phyloP scores from a whole-genome alignment of 2,113 vertebrate species.

The Furnarius figulus region DNA sequence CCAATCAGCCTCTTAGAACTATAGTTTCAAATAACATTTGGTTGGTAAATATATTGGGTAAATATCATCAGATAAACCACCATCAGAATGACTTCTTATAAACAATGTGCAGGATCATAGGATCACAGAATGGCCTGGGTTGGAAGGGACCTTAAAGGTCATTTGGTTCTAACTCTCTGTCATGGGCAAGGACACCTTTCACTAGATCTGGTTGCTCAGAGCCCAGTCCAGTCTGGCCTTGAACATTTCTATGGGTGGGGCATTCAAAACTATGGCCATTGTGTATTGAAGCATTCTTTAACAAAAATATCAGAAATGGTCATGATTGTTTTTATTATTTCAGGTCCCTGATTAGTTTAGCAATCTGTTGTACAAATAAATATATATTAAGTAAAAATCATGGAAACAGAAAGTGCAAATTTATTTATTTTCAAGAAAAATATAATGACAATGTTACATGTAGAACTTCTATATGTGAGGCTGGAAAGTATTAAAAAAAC shows the following conservation, averaged over 20 bases:
- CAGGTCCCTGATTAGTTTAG: not conserved
- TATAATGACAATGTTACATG: not conserved
- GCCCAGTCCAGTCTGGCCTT: accelerated
- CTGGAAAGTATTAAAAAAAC: not conserved
- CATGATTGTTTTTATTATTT: not conserved
- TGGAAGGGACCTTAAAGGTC: not conserved
- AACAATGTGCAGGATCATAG: not conserved
- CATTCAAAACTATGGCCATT: not conserved
- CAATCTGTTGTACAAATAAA: not conserved
- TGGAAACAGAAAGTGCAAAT: accelerated
- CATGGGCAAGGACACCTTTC: accelerated
- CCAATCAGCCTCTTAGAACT: not conserved
- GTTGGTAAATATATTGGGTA: not conserved
- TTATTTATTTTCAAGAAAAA: not conserved
- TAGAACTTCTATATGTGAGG: not conserved
- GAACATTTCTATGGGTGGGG: not conserved
- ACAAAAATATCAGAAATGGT: not conserved
- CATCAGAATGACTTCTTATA: not conserved
- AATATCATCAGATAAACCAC: not conserved
- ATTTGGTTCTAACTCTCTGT: accelerated
- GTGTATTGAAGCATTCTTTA: not conserved
- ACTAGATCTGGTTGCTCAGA: accelerated
- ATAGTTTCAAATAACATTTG: not conserved
- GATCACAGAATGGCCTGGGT: not conserved
- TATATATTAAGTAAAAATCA: not conserved